Conservation (phyloP, 1,140 invertebrate species). For the Hetaerina americana region DNA sequence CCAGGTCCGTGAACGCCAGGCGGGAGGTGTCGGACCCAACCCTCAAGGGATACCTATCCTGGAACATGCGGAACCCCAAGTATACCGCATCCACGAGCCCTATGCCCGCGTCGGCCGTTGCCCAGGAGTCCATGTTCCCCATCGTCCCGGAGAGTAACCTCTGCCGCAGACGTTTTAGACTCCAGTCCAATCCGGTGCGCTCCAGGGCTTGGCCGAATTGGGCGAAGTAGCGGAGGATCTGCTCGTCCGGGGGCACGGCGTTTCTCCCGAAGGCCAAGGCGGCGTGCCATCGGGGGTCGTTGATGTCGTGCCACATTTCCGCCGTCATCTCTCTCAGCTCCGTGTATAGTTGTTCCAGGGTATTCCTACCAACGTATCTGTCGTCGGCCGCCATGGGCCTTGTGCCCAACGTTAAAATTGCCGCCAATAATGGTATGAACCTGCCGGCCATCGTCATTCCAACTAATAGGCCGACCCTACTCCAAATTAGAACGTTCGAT, state of each 20-base stretch:
- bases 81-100: conserved; percentile 41
- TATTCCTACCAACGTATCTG: background rate
- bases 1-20: conserved; percentile 45
- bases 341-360: background rate
- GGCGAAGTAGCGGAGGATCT: conserved; percentile 34
- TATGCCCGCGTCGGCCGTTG: conserved; percentile 34
- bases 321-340: background rate
- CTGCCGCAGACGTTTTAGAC: background rate
- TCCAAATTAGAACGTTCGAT: too few species aligned
- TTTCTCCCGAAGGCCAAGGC: background rate
- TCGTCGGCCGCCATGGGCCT: background rate
- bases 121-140: conserved; percentile 40
- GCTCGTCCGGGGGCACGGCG: background rate
- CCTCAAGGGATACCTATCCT: conserved; percentile 30
- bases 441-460: too few species aligned
- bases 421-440: too few species aligned
- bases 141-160: conserved; percentile 22
- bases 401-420: background rate
- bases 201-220: conserved; percentile 35
- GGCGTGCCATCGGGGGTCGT: background rate
- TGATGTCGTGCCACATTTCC: background rate
- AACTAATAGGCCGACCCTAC: too few species aligned
- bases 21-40: conserved; percentile 23
- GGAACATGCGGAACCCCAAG: conserved; percentile 40
- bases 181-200: conserved; percentile 15